Evolutionary conservation across 1,140 invertebrate genomes (phyloP), one percentile per base, ranked within the genome.

Genomic region (Drosophila grimshawi): DNA sequence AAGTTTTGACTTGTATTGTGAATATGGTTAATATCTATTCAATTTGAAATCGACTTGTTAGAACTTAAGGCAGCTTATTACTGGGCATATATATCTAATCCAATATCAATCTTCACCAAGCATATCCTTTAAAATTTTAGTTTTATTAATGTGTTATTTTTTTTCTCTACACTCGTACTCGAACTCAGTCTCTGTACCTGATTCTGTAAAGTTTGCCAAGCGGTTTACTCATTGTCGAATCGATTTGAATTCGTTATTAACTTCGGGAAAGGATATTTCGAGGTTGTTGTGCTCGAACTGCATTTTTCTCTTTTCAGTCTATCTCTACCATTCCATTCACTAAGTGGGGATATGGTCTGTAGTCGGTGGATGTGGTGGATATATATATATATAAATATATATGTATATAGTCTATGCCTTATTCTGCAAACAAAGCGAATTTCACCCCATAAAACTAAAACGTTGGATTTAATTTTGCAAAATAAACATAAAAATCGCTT

Each of bases 401-500:
- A 32, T 46, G 46, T 46, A 48, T 48, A 3, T 32, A 3, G 37
- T 53, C 35, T 52, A 60, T 65, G 49, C 61, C 56, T 46, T 68
- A 63, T 88, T 89, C 55, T 63, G 83, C 83, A 88, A 89, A 80
- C 85, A 88, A 89, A 83, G 83, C 83, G 89, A 88, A 74, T 88
- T 89, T 88, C 72, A 73, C 66, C 80, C 71, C 73, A 89, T 88
- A 88, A 88, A 88, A 88, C 83, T 88, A 88, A 88, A 88, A 89
- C 83, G 83, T 83, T 83, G 83, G 83, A 88, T 88, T 88, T 88
- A 80, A 88, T 88, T 88, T 88, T 88, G 83, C 85, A 88, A 88
- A 88, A 83, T 88, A 88, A 88, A 88, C 83, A 88, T 65, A 89
- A 88, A 82, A 77, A 76, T 49, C 62, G 59, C 57, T 45, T 76